phyloP scores from a whole-genome alignment of 2,888 invertebrate genomes.

The Glaucopsyche alexis region DNA sequence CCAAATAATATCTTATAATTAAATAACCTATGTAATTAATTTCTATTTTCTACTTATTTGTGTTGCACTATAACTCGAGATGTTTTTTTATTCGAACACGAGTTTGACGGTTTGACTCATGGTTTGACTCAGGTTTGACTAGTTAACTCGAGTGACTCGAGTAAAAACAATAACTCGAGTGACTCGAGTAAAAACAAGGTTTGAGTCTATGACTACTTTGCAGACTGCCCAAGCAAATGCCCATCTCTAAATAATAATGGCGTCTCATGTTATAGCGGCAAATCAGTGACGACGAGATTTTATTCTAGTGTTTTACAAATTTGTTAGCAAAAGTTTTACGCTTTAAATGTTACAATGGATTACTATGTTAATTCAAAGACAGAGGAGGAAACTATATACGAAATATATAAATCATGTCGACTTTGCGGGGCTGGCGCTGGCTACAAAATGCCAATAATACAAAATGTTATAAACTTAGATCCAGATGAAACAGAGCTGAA shows the following conservation, averaged over 20 bases:
- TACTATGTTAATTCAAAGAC: constrained; percentile 50
- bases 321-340: constrained; percentile 20
- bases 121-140: no score
- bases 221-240: no score
- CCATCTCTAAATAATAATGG: background rate
- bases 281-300: background rate
- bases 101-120: no score
- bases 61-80: no score
- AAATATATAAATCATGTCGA: constrained; percentile 72
- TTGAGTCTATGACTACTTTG: no score
- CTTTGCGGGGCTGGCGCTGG: constrained; percentile 73
- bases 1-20: no score
- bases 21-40: no score
- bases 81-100: no score
- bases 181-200: no score
- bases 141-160: no score
- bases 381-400: constrained; percentile 64
- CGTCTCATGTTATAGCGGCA: background rate
- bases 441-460: constrained; percentile 76
- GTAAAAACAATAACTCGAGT: no score
- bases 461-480: constrained; percentile 58
- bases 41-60: no score
- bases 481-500: constrained; percentile 57
- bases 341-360: constrained; percentile 52
- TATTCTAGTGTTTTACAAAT: background rate